Conservation (phyloP, 1,140 invertebrate species). For the Lysiphlebus fabarum region DNA sequence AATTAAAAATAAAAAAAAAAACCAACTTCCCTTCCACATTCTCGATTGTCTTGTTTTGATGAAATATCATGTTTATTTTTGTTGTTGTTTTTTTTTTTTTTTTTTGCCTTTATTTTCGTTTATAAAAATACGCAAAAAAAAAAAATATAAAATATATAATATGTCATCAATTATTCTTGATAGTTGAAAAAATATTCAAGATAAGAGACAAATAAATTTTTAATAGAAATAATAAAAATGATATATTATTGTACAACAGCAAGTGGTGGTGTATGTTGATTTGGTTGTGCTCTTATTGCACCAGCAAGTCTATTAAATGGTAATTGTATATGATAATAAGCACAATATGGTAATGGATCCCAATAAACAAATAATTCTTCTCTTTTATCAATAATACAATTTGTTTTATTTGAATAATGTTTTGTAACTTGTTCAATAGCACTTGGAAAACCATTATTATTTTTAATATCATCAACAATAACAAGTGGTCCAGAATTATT, state of each 20-base stretch:
- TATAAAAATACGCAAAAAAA: no score
- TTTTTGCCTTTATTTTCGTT: no score
- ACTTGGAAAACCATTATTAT: constrained; percentile 55
- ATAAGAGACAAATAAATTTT: neutral
- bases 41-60: no score
- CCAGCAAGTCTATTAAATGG: constrained; percentile 63
- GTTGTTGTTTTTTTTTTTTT: no score
- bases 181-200: neutral
- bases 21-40: no score
- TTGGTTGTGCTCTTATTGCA: constrained; percentile 52
- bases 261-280: constrained; percentile 46
- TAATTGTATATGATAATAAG: constrained; percentile 75
- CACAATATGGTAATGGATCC: constrained; percentile 80
- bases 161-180: neutral
- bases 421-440: constrained; percentile 50
- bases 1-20: no score
- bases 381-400: constrained; percentile 62
- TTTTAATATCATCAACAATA: constrained; percentile 52
- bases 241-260: constrained; percentile 43
- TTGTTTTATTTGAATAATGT: constrained; percentile 54
- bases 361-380: constrained; percentile 76
- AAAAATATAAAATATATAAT: no score
- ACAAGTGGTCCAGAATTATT: constrained; percentile 56
- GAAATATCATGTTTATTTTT: no score
- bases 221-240: neutral